A percentile compares a stretch with the other conserved stretches of the same genome.
These are phyloP conservation scores for Harpagus bidentatus DNA, from an alignment of 2,113 vertebrate species.

Conservation along the genomic window DNA sequence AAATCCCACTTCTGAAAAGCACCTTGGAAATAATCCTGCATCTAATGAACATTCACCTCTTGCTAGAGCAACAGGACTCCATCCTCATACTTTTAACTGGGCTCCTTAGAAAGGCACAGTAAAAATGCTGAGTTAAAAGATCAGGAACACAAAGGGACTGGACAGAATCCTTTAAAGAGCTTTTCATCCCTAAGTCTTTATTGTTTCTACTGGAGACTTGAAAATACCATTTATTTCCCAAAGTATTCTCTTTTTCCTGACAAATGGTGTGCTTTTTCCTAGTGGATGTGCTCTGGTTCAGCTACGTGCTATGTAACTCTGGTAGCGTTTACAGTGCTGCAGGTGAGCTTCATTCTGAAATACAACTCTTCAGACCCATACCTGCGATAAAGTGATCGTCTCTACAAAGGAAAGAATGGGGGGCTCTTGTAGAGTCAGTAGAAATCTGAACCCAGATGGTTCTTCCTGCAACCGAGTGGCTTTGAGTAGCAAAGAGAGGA, in stretches of 20 bases:
- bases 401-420: not conserved
- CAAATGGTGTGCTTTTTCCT: not conserved
- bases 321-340: not conserved
- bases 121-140: not conserved
- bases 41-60: not conserved
- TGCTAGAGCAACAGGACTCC: not conserved
- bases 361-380: not conserved
- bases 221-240: not conserved
- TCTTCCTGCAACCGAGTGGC: not conserved
- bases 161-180: not conserved
- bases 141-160: not conserved
- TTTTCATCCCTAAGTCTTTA: not conserved
- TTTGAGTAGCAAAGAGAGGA: not conserved
- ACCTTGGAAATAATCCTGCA: not conserved
- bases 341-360: not conserved
- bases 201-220: not conserved
- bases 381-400: not conserved
- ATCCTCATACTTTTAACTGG: not conserved
- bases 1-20: not conserved
- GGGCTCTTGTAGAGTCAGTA: not conserved
- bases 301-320: not conserved
- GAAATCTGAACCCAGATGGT: not conserved
- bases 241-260: not conserved
- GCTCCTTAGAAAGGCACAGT: not conserved
- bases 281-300: not conserved